Conservation (phyloP, 2,888 invertebrate genomes). For the Slavum lentiscoides region DNA sequence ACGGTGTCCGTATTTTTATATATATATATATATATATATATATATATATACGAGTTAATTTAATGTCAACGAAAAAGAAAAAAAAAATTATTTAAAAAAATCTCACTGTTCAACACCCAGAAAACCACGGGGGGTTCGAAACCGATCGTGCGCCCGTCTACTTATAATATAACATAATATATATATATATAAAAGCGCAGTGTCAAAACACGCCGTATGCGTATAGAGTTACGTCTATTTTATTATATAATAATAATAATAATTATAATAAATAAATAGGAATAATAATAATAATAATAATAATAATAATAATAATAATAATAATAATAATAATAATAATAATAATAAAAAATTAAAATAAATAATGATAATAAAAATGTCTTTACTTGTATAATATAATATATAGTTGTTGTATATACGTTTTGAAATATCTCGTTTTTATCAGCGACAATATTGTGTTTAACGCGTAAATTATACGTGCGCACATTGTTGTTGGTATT, state of each 20-base stretch:
- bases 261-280: too few species aligned
- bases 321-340: too few species aligned
- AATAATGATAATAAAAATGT: background rate
- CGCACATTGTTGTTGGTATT: too few species aligned
- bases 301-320: too few species aligned
- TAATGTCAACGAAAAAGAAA: slow-evolving; percentile 1
- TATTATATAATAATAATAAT: background rate
- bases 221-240: background rate
- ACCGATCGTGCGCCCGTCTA: background rate
- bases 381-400: background rate
- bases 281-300: background rate
- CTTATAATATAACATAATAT: too few species aligned
- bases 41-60: slow-evolving; percentile 18
- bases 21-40: too few species aligned
- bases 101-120: slow-evolving; percentile 42
- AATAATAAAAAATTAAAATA: background rate
- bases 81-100: background rate
- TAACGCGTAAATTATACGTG: slow-evolving; percentile 1
- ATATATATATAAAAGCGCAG: slow-evolving; percentile 19
- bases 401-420: too few species aligned
- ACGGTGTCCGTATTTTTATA: too few species aligned
- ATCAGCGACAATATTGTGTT: background rate
- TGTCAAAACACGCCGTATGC: slow-evolving; percentile 30
- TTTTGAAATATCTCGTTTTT: background rate
- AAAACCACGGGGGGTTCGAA: slow-evolving; percentile 37